Evolutionary conservation across 1,140 invertebrate species (phyloP).

Genomic region (Sitodiplosis mosellana): DNA sequence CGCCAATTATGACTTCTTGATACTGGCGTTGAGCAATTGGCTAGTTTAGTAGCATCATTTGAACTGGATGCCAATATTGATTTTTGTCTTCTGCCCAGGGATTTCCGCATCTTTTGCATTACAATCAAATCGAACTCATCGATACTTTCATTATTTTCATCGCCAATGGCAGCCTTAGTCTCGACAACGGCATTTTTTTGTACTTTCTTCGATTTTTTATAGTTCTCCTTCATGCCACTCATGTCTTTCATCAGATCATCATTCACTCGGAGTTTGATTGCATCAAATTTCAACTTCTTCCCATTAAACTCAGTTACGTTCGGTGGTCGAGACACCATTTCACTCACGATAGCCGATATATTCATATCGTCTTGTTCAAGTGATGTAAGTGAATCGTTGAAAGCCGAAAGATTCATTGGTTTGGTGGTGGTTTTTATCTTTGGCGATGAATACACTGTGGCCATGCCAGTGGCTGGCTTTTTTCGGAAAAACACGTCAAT

Average conservation of each 20-base stretch:
- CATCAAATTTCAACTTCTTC: not conserved
- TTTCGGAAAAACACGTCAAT: constrained; percentile 23
- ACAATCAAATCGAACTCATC: constrained; percentile 10
- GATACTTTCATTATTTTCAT: constrained; percentile 7
- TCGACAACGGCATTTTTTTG: not conserved
- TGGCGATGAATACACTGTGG: constrained; percentile 2
- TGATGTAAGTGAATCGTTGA: constrained; percentile 15
- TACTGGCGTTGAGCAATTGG: too few species aligned
- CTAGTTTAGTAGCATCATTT: too few species aligned
- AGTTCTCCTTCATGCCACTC: too few species aligned
- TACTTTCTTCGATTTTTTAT: too few species aligned
- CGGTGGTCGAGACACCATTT: constrained; percentile 28
- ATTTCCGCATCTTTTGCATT: constrained; percentile 8
- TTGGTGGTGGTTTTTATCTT: constrained; percentile 13
- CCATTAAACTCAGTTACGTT: not conserved
- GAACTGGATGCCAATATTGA: too few species aligned
- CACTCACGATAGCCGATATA: constrained; percentile 38
- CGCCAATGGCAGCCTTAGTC: not conserved
- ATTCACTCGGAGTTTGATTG: constrained; percentile 2
- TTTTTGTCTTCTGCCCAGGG: too few species aligned
- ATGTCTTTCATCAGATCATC: constrained; percentile 6
- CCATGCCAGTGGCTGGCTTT: constrained; percentile 6
- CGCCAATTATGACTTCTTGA: too few species aligned
- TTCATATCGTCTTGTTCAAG: constrained; percentile 27
- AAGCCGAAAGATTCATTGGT: constrained; percentile 12